A percentile compares a stretch with the other conserved stretches of the same genome.
Evolutionary conservation across 2,797 vertebrate species (phyloP).

Genomic region (Gephyroberyx darwinii): DNA sequence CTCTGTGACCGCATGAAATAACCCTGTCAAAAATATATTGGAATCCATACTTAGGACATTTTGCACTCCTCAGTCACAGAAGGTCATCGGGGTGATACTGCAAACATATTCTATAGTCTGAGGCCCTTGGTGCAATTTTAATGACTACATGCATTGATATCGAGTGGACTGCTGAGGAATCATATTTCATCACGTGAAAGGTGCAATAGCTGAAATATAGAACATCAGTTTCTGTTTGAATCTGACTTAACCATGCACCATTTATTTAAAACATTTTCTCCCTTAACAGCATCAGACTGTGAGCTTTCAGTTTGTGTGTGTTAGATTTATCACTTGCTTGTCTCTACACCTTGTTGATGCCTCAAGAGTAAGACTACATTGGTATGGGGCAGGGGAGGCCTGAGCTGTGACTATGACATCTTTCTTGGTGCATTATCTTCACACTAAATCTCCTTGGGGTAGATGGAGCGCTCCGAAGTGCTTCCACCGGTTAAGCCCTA

Average conservation of each 20-base stretch:
- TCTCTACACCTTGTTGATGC: slow-evolving; percentile 82
- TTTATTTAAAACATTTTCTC: slow-evolving; percentile 46
- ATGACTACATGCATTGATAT: slow-evolving; percentile 42
- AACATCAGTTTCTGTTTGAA: slow-evolving; percentile 34
- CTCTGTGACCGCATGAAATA: slow-evolving; percentile 74
- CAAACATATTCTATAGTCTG: slow-evolving; percentile 21
- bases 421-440: slow-evolving; percentile 84
- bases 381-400: slow-evolving; percentile 68
- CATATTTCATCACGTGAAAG: slow-evolving; percentile 33
- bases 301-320: slow-evolving; percentile 78
- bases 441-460: slow-evolving; percentile 83
- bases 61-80: slow-evolving; percentile 57
- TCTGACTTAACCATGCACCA: slow-evolving; percentile 30
- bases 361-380: slow-evolving; percentile 74
- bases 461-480: slow-evolving; percentile 76
- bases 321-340: slow-evolving; percentile 82
- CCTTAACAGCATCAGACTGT: slow-evolving; percentile 68
- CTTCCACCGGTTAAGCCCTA: slow-evolving; percentile 77
- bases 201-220: slow-evolving; percentile 20
- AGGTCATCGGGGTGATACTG: slow-evolving; percentile 63
- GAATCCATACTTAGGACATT: slow-evolving; percentile 70
- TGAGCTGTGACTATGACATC: slow-evolving; percentile 83
- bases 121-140: slow-evolving; percentile 48
- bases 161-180: slow-evolving; percentile 16
- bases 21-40: slow-evolving; percentile 78